phyloP scores from a whole-genome alignment of 2,888 invertebrate species.

The Alcis repandata region DNA sequence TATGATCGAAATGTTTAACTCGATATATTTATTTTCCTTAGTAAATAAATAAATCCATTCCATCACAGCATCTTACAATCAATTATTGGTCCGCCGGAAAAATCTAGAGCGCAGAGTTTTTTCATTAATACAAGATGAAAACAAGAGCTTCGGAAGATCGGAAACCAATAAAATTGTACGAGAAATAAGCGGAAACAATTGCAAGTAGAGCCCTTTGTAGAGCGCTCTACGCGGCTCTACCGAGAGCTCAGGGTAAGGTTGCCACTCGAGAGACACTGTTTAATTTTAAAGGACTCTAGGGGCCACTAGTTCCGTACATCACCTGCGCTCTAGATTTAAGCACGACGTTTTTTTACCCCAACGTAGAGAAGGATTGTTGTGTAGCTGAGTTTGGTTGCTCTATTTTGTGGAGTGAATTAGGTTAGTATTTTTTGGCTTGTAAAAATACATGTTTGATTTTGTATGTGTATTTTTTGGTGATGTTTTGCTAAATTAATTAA shows the following conservation, averaged over 20 bases:
- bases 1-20: too few relatives aligned
- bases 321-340: slow-evolving; percentile 17
- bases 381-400: neutral
- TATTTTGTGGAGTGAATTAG: neutral
- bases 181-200: slow-evolving; percentile 55
- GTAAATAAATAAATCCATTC: too few relatives aligned
- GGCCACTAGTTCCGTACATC: slow-evolving; percentile 8
- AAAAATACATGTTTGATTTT: too few relatives aligned
- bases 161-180: slow-evolving; percentile 55
- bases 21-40: too few relatives aligned
- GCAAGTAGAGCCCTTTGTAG: slow-evolving; percentile 45
- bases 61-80: slow-evolving; percentile 8
- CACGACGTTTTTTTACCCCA: neutral
- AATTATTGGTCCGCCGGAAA: slow-evolving; percentile 33
- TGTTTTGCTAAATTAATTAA: too few relatives aligned
- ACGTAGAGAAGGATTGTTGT: neutral
- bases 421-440: too few relatives aligned
- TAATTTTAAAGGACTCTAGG: slow-evolving; percentile 19
- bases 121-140: slow-evolving; percentile 44
- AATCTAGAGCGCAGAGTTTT: slow-evolving; percentile 34
- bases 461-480: neutral
- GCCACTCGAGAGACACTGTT: slow-evolving; percentile 11
- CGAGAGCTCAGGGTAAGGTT: slow-evolving; percentile 19
- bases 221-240: slow-evolving; percentile 17
- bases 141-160: slow-evolving; percentile 49